Evolutionary conservation across 2,797 vertebrate genomes (phyloP).

Genomic region (Peromyscus aztecus): DNA sequence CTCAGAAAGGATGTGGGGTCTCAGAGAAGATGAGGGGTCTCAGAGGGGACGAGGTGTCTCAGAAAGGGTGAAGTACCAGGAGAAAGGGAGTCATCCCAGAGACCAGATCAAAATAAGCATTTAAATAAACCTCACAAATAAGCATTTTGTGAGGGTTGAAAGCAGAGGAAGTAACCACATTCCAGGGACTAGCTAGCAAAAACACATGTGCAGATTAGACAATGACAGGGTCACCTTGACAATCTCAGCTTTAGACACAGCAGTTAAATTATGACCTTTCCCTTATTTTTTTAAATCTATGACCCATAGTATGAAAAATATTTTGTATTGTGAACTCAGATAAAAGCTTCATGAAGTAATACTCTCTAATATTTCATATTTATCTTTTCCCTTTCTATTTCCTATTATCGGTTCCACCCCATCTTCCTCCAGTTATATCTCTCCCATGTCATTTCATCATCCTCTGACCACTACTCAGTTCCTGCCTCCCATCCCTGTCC

Average conservation of each 20-base stretch:
- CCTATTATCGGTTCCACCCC: neutral
- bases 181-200: neutral
- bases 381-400: neutral
- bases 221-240: neutral
- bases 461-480: no score
- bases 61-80: neutral
- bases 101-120: neutral
- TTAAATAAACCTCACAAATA: no score
- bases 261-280: neutral
- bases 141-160: neutral
- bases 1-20: no score
- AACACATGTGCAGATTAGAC: neutral
- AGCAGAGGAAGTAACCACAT: neutral
- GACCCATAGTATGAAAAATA: conserved; percentile 3
- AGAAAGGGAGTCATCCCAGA: neutral
- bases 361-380: conserved; percentile 21
- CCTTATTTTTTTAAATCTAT: neutral
- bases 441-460: neutral
- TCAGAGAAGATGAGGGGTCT: no score
- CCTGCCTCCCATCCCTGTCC: neutral
- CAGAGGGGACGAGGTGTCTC: neutral
- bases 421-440: neutral
- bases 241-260: neutral
- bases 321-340: neutral
- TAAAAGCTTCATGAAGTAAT: conserved; percentile 47